Evolutionary conservation across 2,797 vertebrate species (phyloP).

Genomic region (Lithobates pipiens): DNA sequence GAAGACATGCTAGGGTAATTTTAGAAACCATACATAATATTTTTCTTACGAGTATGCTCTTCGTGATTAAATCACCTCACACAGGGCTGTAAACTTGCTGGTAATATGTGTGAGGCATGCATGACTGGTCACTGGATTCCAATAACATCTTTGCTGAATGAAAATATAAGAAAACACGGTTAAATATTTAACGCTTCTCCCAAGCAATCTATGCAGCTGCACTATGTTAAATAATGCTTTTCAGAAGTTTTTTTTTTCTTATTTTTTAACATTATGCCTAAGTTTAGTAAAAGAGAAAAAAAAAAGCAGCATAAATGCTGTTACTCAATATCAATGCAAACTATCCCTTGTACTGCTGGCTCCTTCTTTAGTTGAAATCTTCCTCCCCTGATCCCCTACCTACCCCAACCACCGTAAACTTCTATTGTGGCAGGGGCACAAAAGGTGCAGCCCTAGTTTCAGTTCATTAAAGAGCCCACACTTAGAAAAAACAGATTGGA

Average conservation of each 20-base stretch:
- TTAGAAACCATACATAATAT: not conserved
- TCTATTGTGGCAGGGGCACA: too few species aligned
- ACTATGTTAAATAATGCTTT: not conserved
- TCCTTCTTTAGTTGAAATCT: too few species aligned
- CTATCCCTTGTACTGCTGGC: too few species aligned
- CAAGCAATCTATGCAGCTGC: not conserved
- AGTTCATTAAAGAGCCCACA: too few species aligned
- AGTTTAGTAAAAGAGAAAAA: too few species aligned
- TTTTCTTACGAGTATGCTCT: conserved; percentile 1
- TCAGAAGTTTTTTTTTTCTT: not conserved
- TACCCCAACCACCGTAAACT: too few species aligned
- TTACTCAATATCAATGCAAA: too few species aligned
- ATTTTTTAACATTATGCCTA: too few species aligned
- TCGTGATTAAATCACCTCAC: conserved; percentile 22
- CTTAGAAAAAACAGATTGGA: too few species aligned
- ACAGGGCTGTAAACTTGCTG: conserved; percentile 11
- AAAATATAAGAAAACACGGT: conserved; percentile 12
- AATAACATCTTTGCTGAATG: not conserved
- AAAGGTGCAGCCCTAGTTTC: too few species aligned
- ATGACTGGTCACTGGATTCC: conserved; percentile 6
- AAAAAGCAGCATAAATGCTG: too few species aligned
- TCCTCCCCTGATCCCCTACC: too few species aligned
- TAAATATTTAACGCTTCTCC: conserved; percentile 13
- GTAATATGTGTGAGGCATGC: conserved; percentile 30
- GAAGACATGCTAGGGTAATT: not conserved